Conservation (phyloP, 2,797 vertebrate genomes). For the Cetoscarus ocellatus region DNA sequence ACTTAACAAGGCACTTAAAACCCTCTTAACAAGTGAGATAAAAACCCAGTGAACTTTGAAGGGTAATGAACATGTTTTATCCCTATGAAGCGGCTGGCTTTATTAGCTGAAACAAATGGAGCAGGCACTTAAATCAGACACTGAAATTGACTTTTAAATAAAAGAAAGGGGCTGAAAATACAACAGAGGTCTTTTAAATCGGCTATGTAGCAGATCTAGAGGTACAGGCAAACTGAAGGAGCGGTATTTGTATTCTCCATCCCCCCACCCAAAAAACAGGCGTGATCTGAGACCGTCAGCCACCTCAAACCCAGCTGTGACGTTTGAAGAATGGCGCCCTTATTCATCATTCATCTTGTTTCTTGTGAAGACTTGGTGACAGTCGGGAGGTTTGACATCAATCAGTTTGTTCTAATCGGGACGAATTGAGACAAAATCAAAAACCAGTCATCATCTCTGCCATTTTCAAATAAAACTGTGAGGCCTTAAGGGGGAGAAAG, state of each 20-base stretch:
- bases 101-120: constrained; percentile 75
- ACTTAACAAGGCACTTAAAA: constrained; percentile 83
- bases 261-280: constrained; percentile 25
- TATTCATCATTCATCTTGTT: constrained; percentile 56
- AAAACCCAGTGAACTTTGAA: constrained; percentile 79
- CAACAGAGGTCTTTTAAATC: constrained; percentile 23
- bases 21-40: constrained; percentile 76
- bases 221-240: background rate
- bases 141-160: constrained; percentile 70
- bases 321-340: constrained; percentile 41
- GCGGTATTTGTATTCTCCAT: constrained; percentile 6
- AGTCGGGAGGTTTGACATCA: constrained; percentile 5
- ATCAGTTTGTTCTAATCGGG: constrained; percentile 7
- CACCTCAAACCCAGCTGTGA: constrained; percentile 22
- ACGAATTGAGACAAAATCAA: constrained; percentile 17
- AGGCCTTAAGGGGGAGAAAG: background rate
- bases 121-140: constrained; percentile 67
- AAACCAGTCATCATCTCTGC: constrained; percentile 5
- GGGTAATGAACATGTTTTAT: constrained; percentile 79
- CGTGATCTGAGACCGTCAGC: constrained; percentile 23
- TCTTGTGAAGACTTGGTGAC: constrained; percentile 21
- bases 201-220: constrained; percentile 29
- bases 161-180: constrained; percentile 61
- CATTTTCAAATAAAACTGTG: constrained; percentile 20
- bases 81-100: constrained; percentile 59